A percentile compares a stretch with the other conserved stretches of the same genome.
Conservation (phyloP, 2,113 vertebrate species). For the Malaclemys terrapin region DNA sequence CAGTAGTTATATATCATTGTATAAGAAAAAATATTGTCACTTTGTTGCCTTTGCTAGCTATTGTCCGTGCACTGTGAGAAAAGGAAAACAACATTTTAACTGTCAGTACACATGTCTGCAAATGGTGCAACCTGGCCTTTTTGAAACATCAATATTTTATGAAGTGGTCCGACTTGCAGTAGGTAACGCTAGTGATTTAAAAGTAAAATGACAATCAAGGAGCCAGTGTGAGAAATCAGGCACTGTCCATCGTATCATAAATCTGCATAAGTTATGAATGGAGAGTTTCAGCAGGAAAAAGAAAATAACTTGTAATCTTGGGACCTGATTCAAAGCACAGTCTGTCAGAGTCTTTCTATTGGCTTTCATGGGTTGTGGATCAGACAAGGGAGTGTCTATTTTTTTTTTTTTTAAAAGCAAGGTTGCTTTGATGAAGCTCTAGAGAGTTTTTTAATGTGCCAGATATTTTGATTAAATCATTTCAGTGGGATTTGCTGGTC, state of each 20-base stretch:
- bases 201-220: slow-evolving; percentile 74
- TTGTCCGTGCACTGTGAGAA: neutral
- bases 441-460: slow-evolving; percentile 3
- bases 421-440: neutral
- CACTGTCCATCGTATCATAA: slow-evolving; percentile 64
- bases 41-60: neutral
- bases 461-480: neutral
- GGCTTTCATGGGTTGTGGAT: neutral
- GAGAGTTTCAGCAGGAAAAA: slow-evolving; percentile 62
- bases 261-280: slow-evolving; percentile 68
- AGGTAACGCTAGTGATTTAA: slow-evolving; percentile 68
- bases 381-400: neutral
- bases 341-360: slow-evolving; percentile 45
- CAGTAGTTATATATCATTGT: neutral
- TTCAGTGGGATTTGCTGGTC: slow-evolving; percentile 23
- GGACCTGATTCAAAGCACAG: neutral
- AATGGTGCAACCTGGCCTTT: slow-evolving; percentile 40
- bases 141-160: slow-evolving; percentile 66
- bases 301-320: slow-evolving; percentile 58
- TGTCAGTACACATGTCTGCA: slow-evolving; percentile 58
- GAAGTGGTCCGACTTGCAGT: slow-evolving; percentile 66
- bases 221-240: slow-evolving; percentile 67
- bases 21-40: neutral
- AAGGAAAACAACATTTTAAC: slow-evolving; percentile 37
- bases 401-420: slow-evolving; percentile 9